These are phyloP conservation scores for Ctena decussata DNA, from an alignment of 2,888 invertebrate genomes.

Conservation along the genomic window DNA sequence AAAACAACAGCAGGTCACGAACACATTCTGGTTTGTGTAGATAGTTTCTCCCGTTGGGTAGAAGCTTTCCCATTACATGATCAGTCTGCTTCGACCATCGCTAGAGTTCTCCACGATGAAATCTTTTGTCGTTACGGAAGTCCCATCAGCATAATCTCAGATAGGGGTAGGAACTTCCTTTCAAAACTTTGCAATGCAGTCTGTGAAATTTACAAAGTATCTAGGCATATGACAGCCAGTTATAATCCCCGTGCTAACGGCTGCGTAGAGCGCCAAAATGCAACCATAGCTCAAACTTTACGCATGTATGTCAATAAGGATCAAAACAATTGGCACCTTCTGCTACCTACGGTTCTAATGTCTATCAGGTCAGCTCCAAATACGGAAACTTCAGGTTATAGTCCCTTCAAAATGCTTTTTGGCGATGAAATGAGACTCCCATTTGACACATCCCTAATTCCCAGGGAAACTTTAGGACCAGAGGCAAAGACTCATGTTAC, in stretches of 20 bases:
- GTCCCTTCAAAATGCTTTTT: conserved; percentile 58
- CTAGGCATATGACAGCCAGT: conserved; percentile 43
- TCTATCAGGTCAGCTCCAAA: conserved; percentile 28
- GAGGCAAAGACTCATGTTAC: conserved; percentile 15
- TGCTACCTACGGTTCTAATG: conserved; percentile 48
- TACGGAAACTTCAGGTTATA: conserved; percentile 48
- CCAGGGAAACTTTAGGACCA: conserved; percentile 23
- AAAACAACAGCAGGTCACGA: conserved; percentile 42
- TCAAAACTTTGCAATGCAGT: conserved; percentile 35
- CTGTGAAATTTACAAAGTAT: conserved; percentile 51
- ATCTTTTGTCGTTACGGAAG: conserved; percentile 43
- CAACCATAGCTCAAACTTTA: conserved; percentile 38
- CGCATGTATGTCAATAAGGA: conserved; percentile 49
- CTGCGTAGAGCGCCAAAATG: conserved; percentile 48
- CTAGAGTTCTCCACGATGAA: conserved; percentile 32
- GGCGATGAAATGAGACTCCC: conserved; percentile 53
- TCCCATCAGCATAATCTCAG: conserved; percentile 36
- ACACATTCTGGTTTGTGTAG: conserved; percentile 49
- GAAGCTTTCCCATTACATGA: conserved; percentile 51
- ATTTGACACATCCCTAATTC: conserved; percentile 43
- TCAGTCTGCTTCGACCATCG: conserved; percentile 42
- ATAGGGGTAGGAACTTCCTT: conserved; percentile 47
- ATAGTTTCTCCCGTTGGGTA: conserved; percentile 43
- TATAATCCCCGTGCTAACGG: conserved; percentile 55
- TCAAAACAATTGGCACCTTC: conserved; percentile 46